A percentile compares a stretch with the other conserved stretches of the same genome.
Conservation (phyloP, 2,113 vertebrate genomes). For the Nyctereutes procyonoides region DNA sequence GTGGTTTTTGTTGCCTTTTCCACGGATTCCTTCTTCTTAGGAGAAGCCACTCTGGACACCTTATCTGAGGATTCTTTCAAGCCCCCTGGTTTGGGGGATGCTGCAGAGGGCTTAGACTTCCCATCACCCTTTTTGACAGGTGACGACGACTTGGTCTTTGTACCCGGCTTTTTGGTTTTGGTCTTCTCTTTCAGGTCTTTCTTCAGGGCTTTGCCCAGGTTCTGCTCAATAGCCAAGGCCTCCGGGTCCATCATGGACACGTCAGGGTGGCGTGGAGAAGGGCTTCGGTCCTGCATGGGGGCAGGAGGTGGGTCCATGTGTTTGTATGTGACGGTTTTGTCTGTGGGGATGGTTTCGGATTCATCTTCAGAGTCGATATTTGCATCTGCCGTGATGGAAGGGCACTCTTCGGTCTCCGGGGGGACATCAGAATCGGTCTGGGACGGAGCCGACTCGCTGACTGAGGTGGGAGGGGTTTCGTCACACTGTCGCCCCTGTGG, state of each 20-base stretch:
- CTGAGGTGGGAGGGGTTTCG: constrained; percentile 95
- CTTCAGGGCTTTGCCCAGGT: constrained; percentile 92
- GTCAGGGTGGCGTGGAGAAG: constrained; percentile 93
- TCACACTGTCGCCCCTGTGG: constrained; percentile 93
- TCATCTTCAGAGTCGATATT: constrained; percentile 99
- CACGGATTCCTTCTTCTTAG: constrained; percentile 92
- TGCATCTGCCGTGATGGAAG: constrained; percentile 97
- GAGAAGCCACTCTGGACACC: constrained; percentile 91
- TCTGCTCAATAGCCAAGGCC: constrained; percentile 92
- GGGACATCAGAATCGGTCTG: constrained; percentile 97
- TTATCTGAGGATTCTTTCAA: constrained; percentile 92
- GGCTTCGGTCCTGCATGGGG: constrained; percentile 92
- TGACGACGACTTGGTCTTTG: constrained; percentile 93
- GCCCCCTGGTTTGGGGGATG: constrained; percentile 89
- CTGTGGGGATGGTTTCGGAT: constrained; percentile 97
- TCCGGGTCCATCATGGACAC: constrained; percentile 98
- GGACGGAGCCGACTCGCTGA: constrained; percentile 95
- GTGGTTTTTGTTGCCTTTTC: constrained; percentile 87
- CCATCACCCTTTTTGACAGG: constrained; percentile 92
- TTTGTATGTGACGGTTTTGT: constrained; percentile 95
- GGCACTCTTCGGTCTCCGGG: constrained; percentile 96
- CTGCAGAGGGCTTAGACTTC: constrained; percentile 87
- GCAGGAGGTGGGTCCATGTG: constrained; percentile 94
- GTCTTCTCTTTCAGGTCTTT: constrained; percentile 93
- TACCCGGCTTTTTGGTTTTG: constrained; percentile 94